Percentiles rank a stretch among this genome's conserved stretches.
phyloP scores from a whole-genome alignment of 2,888 invertebrate species.

The Boloria euphrosyne region DNA sequence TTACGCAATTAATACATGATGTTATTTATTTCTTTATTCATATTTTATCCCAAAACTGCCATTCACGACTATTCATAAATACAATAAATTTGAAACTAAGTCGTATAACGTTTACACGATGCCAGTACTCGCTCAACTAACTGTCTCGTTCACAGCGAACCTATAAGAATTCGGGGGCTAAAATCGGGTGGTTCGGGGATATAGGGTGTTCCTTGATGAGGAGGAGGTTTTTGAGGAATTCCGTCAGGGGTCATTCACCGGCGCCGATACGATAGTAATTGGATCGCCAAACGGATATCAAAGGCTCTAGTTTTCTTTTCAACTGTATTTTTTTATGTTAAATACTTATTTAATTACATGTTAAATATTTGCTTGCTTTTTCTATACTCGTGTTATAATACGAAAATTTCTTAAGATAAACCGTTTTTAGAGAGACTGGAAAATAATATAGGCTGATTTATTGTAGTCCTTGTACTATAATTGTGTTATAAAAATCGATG shows the following conservation, averaged over 20 bases:
- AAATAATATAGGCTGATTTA: too few relatives aligned
- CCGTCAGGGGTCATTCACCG: slow-evolving; percentile 75
- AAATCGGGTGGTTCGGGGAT: slow-evolving; percentile 71
- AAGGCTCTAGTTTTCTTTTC: slow-evolving; percentile 25
- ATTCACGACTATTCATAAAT: too few relatives aligned
- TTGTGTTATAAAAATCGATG: too few relatives aligned
- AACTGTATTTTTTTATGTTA: slow-evolving; percentile 13
- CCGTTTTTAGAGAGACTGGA: too few relatives aligned
- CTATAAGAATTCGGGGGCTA: slow-evolving; percentile 76
- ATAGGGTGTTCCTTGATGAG: slow-evolving; percentile 77
- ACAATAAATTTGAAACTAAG: too few relatives aligned
- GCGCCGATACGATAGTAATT: slow-evolving; percentile 77
- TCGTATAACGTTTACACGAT: not conserved
- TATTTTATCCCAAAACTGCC: too few relatives aligned
- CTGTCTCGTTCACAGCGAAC: slow-evolving; percentile 36
- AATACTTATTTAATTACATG: not conserved
- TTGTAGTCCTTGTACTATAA: too few relatives aligned
- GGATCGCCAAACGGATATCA: slow-evolving; percentile 50
- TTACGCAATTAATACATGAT: too few relatives aligned
- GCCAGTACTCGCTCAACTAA: slow-evolving; percentile 26
- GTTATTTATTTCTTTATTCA: too few relatives aligned
- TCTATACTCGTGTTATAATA: too few relatives aligned
- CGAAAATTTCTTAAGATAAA: too few relatives aligned
- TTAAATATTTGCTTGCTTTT: too few relatives aligned
- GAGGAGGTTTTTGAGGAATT: slow-evolving; percentile 81